Conservation (phyloP, 2,113 vertebrate species). For the Mus pahari region DNA sequence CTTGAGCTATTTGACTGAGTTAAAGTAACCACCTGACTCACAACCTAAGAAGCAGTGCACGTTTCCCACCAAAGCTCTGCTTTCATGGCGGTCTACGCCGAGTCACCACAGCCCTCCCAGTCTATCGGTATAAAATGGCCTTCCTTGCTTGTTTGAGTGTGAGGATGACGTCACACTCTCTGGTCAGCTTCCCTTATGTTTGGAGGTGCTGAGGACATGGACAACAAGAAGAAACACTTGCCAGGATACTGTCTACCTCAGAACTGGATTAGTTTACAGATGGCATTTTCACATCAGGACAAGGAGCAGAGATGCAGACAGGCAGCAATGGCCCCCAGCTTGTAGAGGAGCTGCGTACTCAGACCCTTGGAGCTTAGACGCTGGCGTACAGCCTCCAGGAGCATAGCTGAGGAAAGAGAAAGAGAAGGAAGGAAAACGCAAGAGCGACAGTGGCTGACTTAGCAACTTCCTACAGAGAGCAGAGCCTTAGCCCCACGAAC, state of each 20-base stretch:
- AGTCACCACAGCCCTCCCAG: background rate
- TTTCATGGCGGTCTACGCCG: background rate
- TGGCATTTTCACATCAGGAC: background rate
- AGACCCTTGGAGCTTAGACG: background rate
- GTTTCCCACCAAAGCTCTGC: background rate
- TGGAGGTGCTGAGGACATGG: background rate
- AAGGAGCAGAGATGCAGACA: rapidly evolving
- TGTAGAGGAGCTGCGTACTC: background rate
- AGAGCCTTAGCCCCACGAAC: background rate
- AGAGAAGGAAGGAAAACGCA: background rate
- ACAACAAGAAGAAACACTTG: background rate
- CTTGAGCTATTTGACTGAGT: slow-evolving; percentile 27
- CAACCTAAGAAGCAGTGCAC: background rate
- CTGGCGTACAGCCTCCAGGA: background rate
- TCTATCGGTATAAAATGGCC: background rate
- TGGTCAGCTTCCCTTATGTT: background rate
- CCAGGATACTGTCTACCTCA: background rate
- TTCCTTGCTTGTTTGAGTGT: rapidly evolving
- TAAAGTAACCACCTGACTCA: slow-evolving; percentile 55
- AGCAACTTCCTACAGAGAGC: background rate
- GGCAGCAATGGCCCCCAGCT: background rate
- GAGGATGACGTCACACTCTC: background rate
- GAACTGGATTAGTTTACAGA: background rate
- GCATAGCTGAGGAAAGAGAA: background rate
- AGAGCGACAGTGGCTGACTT: background rate